Conservation (phyloP, 2,113 vertebrate species). For the Melanerpes formicivorus region DNA sequence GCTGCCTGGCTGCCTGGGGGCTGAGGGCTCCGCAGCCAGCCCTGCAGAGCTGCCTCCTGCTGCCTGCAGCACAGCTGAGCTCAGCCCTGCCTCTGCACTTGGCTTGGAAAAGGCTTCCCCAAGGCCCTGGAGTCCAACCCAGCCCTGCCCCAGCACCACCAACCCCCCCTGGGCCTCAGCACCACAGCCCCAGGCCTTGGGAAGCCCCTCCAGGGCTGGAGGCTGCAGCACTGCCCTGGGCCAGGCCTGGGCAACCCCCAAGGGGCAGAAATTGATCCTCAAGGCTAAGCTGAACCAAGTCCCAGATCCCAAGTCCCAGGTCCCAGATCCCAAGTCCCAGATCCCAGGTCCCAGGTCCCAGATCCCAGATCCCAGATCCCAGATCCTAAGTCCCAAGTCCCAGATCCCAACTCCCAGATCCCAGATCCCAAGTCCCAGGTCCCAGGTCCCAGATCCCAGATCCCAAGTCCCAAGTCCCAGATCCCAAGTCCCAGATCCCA, state of each 20-base stretch:
- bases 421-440: no score
- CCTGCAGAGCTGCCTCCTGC: rapidly evolving
- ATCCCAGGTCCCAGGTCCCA: no score
- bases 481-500: no score
- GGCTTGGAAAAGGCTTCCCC: neutral
- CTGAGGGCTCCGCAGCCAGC: neutral
- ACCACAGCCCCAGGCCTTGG: neutral
- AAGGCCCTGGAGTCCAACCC: neutral
- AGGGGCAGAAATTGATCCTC: neutral
- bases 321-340: no score
- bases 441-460: no score
- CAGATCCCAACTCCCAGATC: neutral
- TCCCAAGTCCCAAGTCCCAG: no score
- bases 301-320: no score
- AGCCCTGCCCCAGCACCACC: neutral
- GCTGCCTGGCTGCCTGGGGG: neutral
- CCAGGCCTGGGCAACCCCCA: neutral
- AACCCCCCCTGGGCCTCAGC: neutral
- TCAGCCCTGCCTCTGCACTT: neutral
- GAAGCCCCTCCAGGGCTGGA: neutral
- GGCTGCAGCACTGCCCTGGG: neutral
- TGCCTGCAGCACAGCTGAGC: rapidly evolving
- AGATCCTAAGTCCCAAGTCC: no score
- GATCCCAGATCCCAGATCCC: no score
- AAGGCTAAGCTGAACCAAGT: neutral